These are phyloP conservation scores for Plumapathes pennacea DNA, from an alignment of 92 coral and sea anemone genomes.

Conservation along the genomic window DNA sequence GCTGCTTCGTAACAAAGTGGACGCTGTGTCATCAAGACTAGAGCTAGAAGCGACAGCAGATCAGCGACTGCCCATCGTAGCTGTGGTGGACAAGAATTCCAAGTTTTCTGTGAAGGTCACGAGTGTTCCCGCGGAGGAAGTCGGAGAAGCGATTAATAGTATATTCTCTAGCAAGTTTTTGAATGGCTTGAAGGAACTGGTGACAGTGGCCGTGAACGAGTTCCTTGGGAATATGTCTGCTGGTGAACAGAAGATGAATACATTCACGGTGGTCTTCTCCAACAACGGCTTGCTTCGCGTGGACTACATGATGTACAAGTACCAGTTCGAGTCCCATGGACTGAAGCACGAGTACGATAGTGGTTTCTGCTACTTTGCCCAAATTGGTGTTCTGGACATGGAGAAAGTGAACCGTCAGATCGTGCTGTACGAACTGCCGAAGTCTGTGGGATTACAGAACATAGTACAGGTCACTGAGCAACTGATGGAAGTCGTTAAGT, in stretches of 20 bases:
- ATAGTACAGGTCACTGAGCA: conserved; percentile 11
- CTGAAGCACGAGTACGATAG: conserved; percentile 9
- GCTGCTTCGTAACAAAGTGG: too few relatives aligned
- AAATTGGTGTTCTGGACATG: conserved; percentile 39
- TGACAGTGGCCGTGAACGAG: conserved; percentile 9
- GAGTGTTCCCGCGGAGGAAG: conserved; percentile 8
- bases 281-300: conserved; percentile 34
- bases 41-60: conserved; percentile 34
- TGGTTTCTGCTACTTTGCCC: conserved; percentile 22
- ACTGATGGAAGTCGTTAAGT: conserved; percentile 4
- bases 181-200: conserved; percentile 6
- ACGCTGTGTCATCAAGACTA: conserved; percentile 31
- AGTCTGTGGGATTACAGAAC: conserved; percentile 16
- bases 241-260: conserved; percentile 16
- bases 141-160: conserved; percentile 1
- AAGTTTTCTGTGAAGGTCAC: conserved; percentile 24
- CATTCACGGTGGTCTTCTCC: conserved; percentile 31
- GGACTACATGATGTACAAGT: conserved; percentile 44
- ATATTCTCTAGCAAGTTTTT: conserved; percentile 19
- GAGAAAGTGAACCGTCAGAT: conserved; percentile 33
- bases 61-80: conserved; percentile 31
- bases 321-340: conserved; percentile 18
- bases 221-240: conserved; percentile 42
- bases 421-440: conserved; percentile 27
- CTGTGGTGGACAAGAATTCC: conserved; percentile 29